Base-by-base conservation (phyloP, 53 echinoderm and acorn worm genomes). In the Zoroaster sp. region DNA sequence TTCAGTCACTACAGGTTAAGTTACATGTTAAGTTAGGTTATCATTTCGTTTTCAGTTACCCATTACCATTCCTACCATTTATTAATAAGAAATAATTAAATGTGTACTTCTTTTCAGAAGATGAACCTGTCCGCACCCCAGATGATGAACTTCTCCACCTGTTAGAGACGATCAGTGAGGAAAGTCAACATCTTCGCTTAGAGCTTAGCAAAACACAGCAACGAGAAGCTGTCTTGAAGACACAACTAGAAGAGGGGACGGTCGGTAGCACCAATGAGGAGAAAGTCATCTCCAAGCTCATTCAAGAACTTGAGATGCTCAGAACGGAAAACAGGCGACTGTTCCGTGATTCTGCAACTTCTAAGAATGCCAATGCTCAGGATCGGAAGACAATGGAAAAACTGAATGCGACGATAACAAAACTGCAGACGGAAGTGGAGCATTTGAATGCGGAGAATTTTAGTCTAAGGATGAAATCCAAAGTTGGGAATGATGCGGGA, bases 261-360 rank as follows among this genome's bases (percentile, higher is more conserved):
- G 66, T 90, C 5, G 92, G 87, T 23, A 65, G 83, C 17, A 89
- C 89, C 12, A 85, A 92, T 12, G 97, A 97, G 54, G 93, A 97
- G 44, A 87, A 92, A 65, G 97, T 97, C 40, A 93, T 97, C 30
- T 88, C 93, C 30, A 95, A 94, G 77, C 89, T 97, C 1, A 90
- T 97, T 34, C 93, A 92, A 68, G 97, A 97, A 63, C 79, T 97
- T 21, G 97, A 97, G 90, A 97, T 97, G 95, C 75, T 97, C 18
- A 83, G 97, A 53, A 75, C 89, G 1, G 97, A 97, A 89, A 97
- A 97, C 89, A 70, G 88, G 15, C 66, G 92, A 4, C 78, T 97
- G 37, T 97, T 97, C 70, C 92, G 92, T 14, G 97, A 97, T 42
- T 49, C 93, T 7, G 97, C 97, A 13, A 87, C 54, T 54, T 92